A percentile compares a stretch with the other conserved stretches of the same genome.
phyloP scores from a whole-genome alignment of 2,888 invertebrate species.

The Julus scanicus region DNA sequence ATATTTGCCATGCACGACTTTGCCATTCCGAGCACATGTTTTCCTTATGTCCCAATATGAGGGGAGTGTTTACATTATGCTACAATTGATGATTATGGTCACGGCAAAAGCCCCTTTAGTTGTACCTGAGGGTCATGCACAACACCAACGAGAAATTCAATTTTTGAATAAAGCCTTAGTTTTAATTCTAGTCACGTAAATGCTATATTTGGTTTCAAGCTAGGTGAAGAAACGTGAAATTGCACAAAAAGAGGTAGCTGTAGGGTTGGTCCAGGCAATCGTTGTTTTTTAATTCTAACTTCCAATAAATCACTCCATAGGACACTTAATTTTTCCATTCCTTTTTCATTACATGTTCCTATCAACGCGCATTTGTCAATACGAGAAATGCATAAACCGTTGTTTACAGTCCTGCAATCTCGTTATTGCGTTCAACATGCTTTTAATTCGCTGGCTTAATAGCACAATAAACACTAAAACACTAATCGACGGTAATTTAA shows the following conservation, averaged over 20 bases:
- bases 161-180: constrained; percentile 31
- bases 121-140: constrained; percentile 39
- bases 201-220: constrained; percentile 31
- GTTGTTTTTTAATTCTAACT: neutral
- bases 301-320: constrained; percentile 32
- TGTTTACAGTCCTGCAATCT: neutral
- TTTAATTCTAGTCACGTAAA: constrained; percentile 37
- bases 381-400: neutral
- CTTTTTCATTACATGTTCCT: neutral
- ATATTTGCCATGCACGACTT: constrained; percentile 32
- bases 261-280: constrained; percentile 7
- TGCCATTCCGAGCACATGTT: constrained; percentile 13
- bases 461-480: constrained; percentile 37
- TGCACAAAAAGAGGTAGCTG: neutral
- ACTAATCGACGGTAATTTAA: constrained; percentile 24
- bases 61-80: constrained; percentile 42
- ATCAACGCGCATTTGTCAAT: neutral
- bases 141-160: constrained; percentile 37
- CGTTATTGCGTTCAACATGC: neutral
- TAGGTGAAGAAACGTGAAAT: constrained; percentile 42
- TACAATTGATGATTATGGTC: constrained; percentile 42
- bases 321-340: constrained; percentile 18
- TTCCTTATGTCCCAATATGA: constrained; percentile 35
- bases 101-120: constrained; percentile 42
- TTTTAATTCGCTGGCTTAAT: constrained; percentile 4